These are phyloP conservation scores for Ptilorrhoa leucosticta DNA, from an alignment of 2,113 vertebrate species.

Conservation along the genomic window DNA sequence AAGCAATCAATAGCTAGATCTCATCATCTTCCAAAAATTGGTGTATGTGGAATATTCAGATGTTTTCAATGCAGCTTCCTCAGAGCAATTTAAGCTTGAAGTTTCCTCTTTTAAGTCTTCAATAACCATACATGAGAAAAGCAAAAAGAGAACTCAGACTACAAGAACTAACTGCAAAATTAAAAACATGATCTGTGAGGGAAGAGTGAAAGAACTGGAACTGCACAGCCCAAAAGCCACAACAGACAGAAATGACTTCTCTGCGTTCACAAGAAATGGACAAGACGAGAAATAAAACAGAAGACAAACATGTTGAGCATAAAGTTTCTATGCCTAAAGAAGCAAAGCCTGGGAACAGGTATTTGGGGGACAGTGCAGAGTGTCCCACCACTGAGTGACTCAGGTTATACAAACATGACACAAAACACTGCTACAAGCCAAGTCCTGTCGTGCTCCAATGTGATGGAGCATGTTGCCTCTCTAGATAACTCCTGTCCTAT, in stretches of 20 bases:
- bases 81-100: neutral
- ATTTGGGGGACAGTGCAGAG: neutral
- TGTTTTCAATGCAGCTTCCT: neutral
- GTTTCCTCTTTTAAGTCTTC: neutral
- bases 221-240: neutral
- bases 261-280: neutral
- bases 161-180: neutral
- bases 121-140: neutral
- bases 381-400: neutral
- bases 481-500: neutral
- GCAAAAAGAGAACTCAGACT: neutral
- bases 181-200: neutral
- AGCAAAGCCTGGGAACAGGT: neutral
- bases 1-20: neutral
- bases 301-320: neutral
- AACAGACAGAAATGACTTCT: neutral
- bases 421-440: neutral
- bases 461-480: rapidly evolving
- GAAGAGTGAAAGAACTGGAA: neutral
- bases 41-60: neutral
- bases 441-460: neutral
- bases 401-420: neutral
- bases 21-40: neutral
- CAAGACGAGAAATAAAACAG: neutral
- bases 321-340: neutral